Evolutionary conservation across 1,140 invertebrate genomes (phyloP), one percentile per base, ranked within the genome.

Genomic region (Camponotus vicinus): DNA sequence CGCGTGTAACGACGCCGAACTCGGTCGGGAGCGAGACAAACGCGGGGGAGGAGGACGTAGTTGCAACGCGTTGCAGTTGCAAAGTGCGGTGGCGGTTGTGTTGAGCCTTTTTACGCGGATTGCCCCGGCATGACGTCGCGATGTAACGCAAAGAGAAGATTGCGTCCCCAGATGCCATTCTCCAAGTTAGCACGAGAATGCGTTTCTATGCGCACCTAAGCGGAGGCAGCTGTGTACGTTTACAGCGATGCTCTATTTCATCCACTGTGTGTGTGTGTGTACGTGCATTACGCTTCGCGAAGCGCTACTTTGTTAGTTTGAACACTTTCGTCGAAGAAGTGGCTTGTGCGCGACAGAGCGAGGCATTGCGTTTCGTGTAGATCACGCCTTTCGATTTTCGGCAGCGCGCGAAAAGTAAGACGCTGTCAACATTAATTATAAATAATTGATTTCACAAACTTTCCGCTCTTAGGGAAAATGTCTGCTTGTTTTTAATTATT

Each of bases 131-230:
- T 55, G 49, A 66, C 55, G 49, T 55, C 34, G 13, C 63, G 64
- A 80, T 59, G 77, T 63, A 73, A 80, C 49, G 87, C 61, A 75
- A 88, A 89, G 89, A 80, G 87, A 91, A 90, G 90, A 94, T 93
- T 92, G 88, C 87, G 91, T 90, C 91, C 91, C 86, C 89, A 91
- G 91, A 91, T 93, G 91, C 85, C 75, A 86, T 91, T 70, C 37
- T 80, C 88, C 87, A 84, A 89, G 84, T 84, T 86, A 90, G 87
- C 75, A 86, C 66, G 66, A 52, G 64, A 85, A 88, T 70, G 86
- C 89, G 78, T 86, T 86, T 82, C 86, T 88, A 59, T 79, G 86
- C 75, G 71, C 59, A 78, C 61, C 87, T 73, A 52, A 52, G 49
- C 49, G 49, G 70, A 82, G 61, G 2, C 64, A 49, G 21, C 15